Conservation (phyloP, 2,797 vertebrate genomes). For the Leucoraja ocellata region DNA sequence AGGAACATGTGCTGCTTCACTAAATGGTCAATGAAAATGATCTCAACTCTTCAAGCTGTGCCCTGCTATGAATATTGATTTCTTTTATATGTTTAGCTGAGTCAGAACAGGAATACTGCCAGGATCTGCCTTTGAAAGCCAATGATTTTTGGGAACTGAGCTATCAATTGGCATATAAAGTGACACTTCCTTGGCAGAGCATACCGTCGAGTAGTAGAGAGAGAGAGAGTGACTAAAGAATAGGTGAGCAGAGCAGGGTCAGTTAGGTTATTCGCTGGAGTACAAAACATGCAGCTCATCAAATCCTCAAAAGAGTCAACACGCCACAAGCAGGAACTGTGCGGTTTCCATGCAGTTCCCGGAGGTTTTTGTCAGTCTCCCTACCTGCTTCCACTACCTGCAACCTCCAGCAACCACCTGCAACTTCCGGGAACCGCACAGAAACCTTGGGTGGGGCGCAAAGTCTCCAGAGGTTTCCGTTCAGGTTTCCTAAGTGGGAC, state of each 20-base stretch:
- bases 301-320: no score
- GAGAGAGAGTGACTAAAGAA: neutral
- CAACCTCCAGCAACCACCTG: no score
- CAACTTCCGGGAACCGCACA: no score
- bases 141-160: neutral
- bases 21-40: neutral
- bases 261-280: neutral
- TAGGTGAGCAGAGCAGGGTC: neutral
- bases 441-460: no score
- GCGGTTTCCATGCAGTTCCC: no score
- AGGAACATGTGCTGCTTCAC: neutral
- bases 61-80: neutral
- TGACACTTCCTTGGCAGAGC: neutral
- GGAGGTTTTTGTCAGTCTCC: no score
- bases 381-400: no score
- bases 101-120: neutral
- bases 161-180: neutral
- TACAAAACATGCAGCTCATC: no score
- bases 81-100: neutral
- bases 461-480: no score
- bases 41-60: neutral
- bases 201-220: neutral
- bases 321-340: no score
- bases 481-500: no score
- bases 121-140: neutral